Base-by-base conservation (phyloP, 1,140 invertebrate species). In the Drosophila asahinai region DNA sequence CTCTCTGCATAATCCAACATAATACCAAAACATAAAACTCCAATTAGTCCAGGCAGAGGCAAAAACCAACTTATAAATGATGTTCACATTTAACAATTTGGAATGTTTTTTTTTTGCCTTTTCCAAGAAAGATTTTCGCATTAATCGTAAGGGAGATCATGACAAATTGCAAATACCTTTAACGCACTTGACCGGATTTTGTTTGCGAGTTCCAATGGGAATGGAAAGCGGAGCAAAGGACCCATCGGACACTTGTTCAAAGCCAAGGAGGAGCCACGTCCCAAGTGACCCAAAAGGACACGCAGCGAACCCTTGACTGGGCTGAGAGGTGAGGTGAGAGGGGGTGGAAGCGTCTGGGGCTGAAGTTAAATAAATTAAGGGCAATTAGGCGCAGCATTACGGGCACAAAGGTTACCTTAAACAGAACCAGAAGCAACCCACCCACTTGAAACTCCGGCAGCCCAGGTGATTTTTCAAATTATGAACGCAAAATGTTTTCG, bases 321-420 rank as follows among this genome's bases (percentile, higher is more conserved):
- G 65, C 27, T 14, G 45, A 30, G 30, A 1, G 27, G 27, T 30
- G 27, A 30, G 30, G 19, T 19, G 19, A 19, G 15, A 9, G 45
- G 40, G 4, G 9, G 48, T 14, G 25, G 9, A 15, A 25, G 27
- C 47, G 63, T 49, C 67, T 77, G 73, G 38, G 83, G 54, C 84
- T 90, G 84, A 90, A 89, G 86, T 81, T 84, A 89, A 89, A 89
- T 84, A 89, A 89, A 89, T 89, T 90, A 89, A 81, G 73, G 84
- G 84, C 84, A 89, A 89, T 90, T 89, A 90, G 84, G 84, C 81
- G 77, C 65, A 68, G 84, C 71, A 84, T 81, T 78, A 87, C 64
- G 70, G 48, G 70, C 84, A 89, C 77, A 87, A 87, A 87, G 81
- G 83, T 80, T 55, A 78, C 57, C 59, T 22, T 14, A 27, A 61